phyloP scores from a whole-genome alignment of 1,140 invertebrate species.

The Brachionus rubens region DNA sequence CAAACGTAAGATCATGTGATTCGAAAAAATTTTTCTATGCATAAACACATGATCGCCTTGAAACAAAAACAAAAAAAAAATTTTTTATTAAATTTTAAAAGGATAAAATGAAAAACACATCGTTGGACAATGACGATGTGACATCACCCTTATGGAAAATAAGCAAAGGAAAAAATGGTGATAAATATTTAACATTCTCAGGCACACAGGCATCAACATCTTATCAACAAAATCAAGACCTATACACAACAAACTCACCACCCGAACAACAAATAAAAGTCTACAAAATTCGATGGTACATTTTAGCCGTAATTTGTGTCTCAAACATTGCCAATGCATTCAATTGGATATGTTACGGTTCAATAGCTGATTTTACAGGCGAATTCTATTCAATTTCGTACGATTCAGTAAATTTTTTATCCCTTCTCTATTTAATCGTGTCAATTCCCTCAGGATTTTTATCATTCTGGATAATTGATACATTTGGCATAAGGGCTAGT shows the following conservation, averaged over 20 bases:
- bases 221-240: neutral
- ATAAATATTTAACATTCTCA: conserved; percentile 37
- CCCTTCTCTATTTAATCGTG: conserved; percentile 60
- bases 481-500: conserved; percentile 58
- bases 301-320: conserved; percentile 56
- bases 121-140: conserved; percentile 10
- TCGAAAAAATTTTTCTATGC: too few relatives aligned
- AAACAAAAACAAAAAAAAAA: too few relatives aligned
- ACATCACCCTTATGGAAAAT: conserved; percentile 16
- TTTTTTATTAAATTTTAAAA: too few relatives aligned
- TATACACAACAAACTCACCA: neutral
- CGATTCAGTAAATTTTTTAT: conserved; percentile 59
- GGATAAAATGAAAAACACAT: conserved; percentile 3
- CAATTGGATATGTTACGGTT: conserved; percentile 63
- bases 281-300: conserved; percentile 59
- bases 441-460: conserved; percentile 60
- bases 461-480: conserved; percentile 62
- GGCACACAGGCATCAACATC: neutral
- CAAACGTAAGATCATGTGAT: too few relatives aligned
- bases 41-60: too few relatives aligned
- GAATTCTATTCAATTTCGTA: conserved; percentile 55
- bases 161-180: conserved; percentile 37
- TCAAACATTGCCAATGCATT: conserved; percentile 62
- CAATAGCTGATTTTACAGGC: conserved; percentile 60
- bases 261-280: conserved; percentile 50